A percentile compares a stretch with the other conserved stretches of the same genome.
Evolutionary conservation across 1,140 invertebrate species (phyloP).

Genomic region (Amphibalanus amphitrite): DNA sequence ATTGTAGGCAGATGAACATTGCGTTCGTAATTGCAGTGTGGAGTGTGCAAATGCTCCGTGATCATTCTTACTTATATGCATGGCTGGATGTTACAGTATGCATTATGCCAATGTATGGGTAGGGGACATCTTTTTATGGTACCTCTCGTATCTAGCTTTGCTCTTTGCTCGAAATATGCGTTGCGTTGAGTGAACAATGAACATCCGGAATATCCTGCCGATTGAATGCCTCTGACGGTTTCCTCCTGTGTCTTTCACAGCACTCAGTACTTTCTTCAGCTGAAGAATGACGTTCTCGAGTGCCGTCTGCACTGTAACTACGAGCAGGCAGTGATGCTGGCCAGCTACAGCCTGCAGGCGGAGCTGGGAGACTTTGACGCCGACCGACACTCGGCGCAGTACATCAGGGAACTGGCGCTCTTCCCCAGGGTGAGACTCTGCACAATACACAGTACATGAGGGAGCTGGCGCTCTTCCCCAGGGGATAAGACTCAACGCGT

Average conservation of each 20-base stretch:
- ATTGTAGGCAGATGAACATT: too few relatives aligned
- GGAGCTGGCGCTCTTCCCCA: slow-evolving; percentile 28
- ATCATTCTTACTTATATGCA: too few relatives aligned
- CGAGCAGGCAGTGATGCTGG: slow-evolving; percentile 71
- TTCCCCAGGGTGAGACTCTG: slow-evolving; percentile 62
- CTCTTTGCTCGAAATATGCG: too few relatives aligned
- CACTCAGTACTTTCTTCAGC: slow-evolving; percentile 88
- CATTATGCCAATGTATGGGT: too few relatives aligned
- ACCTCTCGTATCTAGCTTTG: too few relatives aligned
- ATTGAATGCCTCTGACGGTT: background rate
- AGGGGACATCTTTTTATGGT: too few relatives aligned
- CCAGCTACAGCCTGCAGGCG: slow-evolving; percentile 79
- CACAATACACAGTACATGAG: background rate
- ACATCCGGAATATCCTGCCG: too few relatives aligned
- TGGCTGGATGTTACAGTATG: too few relatives aligned
- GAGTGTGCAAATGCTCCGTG: too few relatives aligned
- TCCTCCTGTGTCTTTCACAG: slow-evolving; percentile 26
- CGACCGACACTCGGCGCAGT: slow-evolving; percentile 74
- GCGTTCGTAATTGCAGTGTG: too few relatives aligned
- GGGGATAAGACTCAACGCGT: slow-evolving; percentile 23
- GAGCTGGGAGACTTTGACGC: slow-evolving; percentile 89
- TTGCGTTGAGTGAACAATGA: too few relatives aligned
- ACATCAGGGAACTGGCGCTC: slow-evolving; percentile 73
- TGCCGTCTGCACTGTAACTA: slow-evolving; percentile 69
- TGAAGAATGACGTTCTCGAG: slow-evolving; percentile 86